These are phyloP conservation scores for Tolmerus cingulatus DNA, from an alignment of 2,888 invertebrate species.

Conservation along the genomic window DNA sequence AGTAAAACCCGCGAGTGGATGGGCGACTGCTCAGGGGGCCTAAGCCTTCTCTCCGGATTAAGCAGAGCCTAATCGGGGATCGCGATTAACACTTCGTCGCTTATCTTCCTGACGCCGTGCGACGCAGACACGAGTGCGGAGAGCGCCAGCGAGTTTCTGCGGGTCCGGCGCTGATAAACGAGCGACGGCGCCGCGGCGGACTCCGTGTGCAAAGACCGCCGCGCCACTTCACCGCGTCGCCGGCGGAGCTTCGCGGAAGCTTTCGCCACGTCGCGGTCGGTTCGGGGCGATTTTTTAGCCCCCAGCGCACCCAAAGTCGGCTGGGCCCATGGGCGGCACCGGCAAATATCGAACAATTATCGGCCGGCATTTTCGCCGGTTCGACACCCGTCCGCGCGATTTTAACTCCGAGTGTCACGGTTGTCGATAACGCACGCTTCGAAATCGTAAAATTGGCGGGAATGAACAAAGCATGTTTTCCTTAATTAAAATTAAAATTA, in stretches of 20 bases:
- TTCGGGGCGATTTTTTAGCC: neutral
- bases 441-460: neutral
- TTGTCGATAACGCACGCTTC: neutral
- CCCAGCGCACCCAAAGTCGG: neutral
- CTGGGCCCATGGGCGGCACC: neutral
- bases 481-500: neutral
- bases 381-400: neutral
- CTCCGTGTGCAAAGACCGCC: slow-evolving; percentile 21
- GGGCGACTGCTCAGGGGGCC: neutral
- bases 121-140: neutral
- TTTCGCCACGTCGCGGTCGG: neutral
- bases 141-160: slow-evolving; percentile 10
- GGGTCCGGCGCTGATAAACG: slow-evolving; percentile 8
- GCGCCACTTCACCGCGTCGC: neutral
- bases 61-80: neutral
- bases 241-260: neutral
- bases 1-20: slow-evolving; percentile 11
- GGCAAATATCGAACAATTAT: neutral
- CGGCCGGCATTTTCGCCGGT: neutral
- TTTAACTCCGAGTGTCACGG: neutral
- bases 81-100: neutral
- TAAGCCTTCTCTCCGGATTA: neutral
- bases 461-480: neutral
- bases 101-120: neutral
- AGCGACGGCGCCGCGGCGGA: neutral